These are phyloP conservation scores for Macaca mulatta DNA, from an alignment of 2,113 vertebrate genomes.

Conservation along the genomic window DNA sequence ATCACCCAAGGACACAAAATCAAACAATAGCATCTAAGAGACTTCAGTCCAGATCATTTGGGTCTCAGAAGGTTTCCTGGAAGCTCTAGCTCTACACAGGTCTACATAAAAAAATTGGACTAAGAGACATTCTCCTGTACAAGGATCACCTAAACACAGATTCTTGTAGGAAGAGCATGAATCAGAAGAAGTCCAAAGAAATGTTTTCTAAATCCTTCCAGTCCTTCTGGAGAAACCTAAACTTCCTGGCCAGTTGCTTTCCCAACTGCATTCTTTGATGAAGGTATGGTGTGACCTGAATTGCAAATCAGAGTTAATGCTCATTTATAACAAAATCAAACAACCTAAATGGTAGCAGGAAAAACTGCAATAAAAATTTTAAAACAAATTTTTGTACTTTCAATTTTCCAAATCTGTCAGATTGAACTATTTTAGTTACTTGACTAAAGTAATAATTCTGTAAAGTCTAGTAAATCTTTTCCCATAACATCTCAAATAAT, in stretches of 20 bases:
- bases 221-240: background rate
- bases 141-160: background rate
- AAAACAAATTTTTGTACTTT: slow-evolving; percentile 16
- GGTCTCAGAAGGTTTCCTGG: background rate
- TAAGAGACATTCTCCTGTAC: background rate
- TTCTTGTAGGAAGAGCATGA: background rate
- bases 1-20: background rate
- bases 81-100: background rate
- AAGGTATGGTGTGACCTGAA: background rate
- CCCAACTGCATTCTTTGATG: background rate
- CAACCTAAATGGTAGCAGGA: background rate
- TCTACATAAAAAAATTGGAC: slow-evolving; percentile 22
- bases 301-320: background rate
- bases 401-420: slow-evolving; percentile 18
- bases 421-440: slow-evolving; percentile 32
- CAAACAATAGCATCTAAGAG: background rate
- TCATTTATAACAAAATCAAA: slow-evolving; percentile 16
- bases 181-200: background rate
- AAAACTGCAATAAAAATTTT: slow-evolving; percentile 23
- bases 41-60: slow-evolving; percentile 3
- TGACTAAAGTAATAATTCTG: slow-evolving; percentile 26
- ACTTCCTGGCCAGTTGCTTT: background rate
- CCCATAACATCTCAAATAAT: slow-evolving; percentile 32
- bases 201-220: background rate
- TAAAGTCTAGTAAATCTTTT: slow-evolving; percentile 51